A percentile compares a stretch with the other conserved stretches of the same genome.
Evolutionary conservation across 2,113 vertebrate species (phyloP).

Genomic region (Channa maculata): DNA sequence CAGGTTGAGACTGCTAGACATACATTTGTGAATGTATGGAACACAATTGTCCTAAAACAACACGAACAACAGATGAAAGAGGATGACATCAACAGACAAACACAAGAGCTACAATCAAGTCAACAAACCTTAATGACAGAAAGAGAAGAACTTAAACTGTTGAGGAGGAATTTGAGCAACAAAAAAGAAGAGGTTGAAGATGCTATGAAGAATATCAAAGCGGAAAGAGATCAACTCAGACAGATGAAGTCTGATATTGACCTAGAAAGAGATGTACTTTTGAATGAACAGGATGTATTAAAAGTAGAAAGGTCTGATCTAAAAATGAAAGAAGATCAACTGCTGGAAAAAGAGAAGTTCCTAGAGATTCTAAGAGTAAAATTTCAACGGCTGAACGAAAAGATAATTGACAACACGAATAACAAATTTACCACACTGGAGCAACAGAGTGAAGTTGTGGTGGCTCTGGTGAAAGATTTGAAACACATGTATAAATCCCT

Average conservation of each 20-base stretch:
- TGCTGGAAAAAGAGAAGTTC: neutral
- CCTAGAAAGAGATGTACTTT: neutral
- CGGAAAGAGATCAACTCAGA: conserved; percentile 29
- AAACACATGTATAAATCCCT: too few species aligned
- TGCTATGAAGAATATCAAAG: neutral
- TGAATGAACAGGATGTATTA: neutral
- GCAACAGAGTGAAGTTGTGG: neutral
- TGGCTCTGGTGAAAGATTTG: too few species aligned
- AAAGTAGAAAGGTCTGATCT: neutral
- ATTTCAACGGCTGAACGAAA: neutral
- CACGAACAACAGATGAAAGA: conserved; percentile 12
- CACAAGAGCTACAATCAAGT: neutral
- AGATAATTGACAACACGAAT: neutral
- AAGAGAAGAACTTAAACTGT: conserved; percentile 19
- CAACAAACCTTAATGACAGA: neutral
- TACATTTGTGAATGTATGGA: neutral
- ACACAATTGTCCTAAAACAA: neutral
- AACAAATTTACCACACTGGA: neutral
- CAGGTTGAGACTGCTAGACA: neutral
- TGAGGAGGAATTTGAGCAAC: conserved; percentile 10
- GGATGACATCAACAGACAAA: neutral
- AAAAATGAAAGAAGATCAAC: neutral
- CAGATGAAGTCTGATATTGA: conserved; percentile 3
- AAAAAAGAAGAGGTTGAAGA: conserved; percentile 23
- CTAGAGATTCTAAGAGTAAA: neutral